A percentile compares a stretch with the other conserved stretches of the same genome.
Conservation (phyloP, 2,888 invertebrate genomes). For the Sicus ferrugineus region DNA sequence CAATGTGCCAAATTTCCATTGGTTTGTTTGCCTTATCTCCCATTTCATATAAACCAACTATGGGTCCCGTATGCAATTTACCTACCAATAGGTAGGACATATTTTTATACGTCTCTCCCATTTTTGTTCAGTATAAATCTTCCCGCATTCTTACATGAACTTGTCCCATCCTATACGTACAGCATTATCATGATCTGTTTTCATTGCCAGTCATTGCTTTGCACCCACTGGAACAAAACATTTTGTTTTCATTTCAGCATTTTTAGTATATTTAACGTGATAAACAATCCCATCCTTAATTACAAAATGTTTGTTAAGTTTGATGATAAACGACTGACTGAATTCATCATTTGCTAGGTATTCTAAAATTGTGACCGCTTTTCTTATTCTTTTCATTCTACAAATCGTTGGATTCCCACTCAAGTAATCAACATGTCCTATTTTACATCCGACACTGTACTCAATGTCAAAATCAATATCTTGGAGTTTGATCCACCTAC, state of each 20-base stretch:
- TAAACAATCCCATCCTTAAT: neutral
- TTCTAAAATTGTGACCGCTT: neutral
- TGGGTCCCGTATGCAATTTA: neutral
- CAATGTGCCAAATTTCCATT: slow-evolving; percentile 1
- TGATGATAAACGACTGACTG: neutral
- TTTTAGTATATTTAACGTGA: neutral
- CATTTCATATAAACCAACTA: neutral
- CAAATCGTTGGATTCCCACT: slow-evolving; percentile 2
- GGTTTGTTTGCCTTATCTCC: slow-evolving; percentile 8
- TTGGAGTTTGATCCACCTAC: slow-evolving; percentile 5
- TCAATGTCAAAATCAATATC: slow-evolving; percentile 12
- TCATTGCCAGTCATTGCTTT: neutral
- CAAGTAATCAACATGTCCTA: slow-evolving; percentile 6
- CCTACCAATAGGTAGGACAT: neutral
- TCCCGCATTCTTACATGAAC: neutral
- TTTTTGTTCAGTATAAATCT: neutral
- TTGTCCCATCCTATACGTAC: neutral
- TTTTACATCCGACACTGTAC: neutral
- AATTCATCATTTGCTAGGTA: neutral
- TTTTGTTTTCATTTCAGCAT: neutral
- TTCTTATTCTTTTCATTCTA: neutral
- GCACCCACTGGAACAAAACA: neutral
- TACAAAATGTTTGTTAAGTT: neutral
- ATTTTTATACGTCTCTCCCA: neutral
- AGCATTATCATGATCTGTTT: slow-evolving; percentile 5